Percentiles rank a stretch among this genome's conserved stretches.
phyloP scores from a whole-genome alignment of 2,888 invertebrate genomes.

The Anthoptus insignis region DNA sequence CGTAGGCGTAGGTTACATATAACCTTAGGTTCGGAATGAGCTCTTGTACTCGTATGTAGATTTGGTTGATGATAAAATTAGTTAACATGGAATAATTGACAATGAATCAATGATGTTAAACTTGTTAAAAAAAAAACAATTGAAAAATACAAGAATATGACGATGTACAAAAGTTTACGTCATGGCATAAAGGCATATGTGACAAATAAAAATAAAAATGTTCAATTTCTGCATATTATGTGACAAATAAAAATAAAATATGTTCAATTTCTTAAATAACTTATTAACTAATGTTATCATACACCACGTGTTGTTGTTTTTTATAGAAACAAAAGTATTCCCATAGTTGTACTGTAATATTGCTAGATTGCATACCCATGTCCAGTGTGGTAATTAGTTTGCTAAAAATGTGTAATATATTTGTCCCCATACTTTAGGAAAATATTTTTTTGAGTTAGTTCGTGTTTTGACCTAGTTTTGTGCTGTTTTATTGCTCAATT shows the following conservation, averaged over 20 bases:
- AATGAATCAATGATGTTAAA: too few species aligned
- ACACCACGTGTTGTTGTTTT: constrained; percentile 12
- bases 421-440: too few species aligned
- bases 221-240: too few species aligned
- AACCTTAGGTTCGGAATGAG: neutral
- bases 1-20: neutral
- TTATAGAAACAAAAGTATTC: neutral
- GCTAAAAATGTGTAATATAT: neutral
- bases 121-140: too few species aligned
- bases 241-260: too few species aligned
- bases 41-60: neutral
- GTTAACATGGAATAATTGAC: too few species aligned
- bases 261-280: too few species aligned
- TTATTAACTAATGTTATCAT: constrained; percentile 13
- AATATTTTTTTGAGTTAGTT: neutral
- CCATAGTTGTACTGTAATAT: neutral
- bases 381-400: neutral
- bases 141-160: too few species aligned
- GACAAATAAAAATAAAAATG: too few species aligned
- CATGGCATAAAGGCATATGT: neutral
- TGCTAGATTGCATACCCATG: neutral
- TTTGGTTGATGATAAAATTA: neutral
- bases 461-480: neutral
- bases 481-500: neutral
- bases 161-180: neutral